Base-by-base conservation (phyloP, 37 sponge, comb jelly and placozoan species). In the Spongia lamella region DNA sequence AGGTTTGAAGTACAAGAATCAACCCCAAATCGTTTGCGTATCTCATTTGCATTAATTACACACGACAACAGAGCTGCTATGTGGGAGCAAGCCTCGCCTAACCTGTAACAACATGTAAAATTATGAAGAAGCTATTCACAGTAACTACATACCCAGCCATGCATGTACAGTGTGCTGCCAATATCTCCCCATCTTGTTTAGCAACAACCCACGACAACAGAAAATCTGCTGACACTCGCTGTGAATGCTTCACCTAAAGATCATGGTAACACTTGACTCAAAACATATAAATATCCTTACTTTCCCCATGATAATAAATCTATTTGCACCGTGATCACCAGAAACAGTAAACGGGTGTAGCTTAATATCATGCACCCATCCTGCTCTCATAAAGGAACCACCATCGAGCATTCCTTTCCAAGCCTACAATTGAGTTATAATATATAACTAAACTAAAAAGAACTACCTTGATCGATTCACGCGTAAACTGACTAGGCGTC, bases 371-470 rank as follows among this genome's bases (percentile, higher is more conserved):
- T 65, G 66, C 19, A 65, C 66, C 66, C 31, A 65, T 65, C 66
- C 66, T 30, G 66, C 66, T 13, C 7, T 65, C 6, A 65, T 15
- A 65, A 65, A 65, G 9, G 20, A 15, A 30, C 20, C 66, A 7
- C 35, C 31, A 25, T 65, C 66, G 7, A 65, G 66, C 66, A 65
- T 65, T 65, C 66, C 66, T 20, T 65, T 65, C 66, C 66, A 65
- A 30, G 66, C 36, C 66, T 65, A 21, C 24, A 21, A 27, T 13
- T 30, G 25, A 9, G 29, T 11, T 21, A 11, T 11, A 60, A 60
- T 21, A 13, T 21, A 60, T 27, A 11, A 20, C 11, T 21, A 60
- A 60, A 15, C 25, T 60, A 9, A 9, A 60, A 19, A 13, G n/a
- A 27, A 11, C 25, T 60, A 60, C 62, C 17, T 60, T 60, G 62